Percentiles rank a stretch among this genome's conserved stretches.
These are phyloP conservation scores for Montipora sp. DNA, from an alignment of 64 coral and sea anemone genomes.

Conservation along the genomic window DNA sequence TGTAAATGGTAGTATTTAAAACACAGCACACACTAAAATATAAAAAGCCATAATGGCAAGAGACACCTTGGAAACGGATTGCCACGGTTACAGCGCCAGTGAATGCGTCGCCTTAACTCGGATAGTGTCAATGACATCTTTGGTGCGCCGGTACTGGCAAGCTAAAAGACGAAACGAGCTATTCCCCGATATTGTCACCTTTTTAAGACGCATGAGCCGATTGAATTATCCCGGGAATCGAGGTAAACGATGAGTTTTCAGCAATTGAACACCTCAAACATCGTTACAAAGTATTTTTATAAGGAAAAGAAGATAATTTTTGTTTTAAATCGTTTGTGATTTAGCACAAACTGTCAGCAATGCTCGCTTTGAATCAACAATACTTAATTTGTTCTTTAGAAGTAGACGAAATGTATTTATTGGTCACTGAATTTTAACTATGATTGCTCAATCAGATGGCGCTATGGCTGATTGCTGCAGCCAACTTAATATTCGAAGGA, in stretches of 20 bases:
- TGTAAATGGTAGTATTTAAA: background rate
- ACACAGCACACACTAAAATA: background rate
- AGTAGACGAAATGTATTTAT: background rate
- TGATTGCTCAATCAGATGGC: background rate
- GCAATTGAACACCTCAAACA: background rate
- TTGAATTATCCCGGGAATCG: background rate
- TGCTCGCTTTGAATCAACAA: background rate
- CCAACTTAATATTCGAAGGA: background rate
- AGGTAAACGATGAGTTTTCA: slow-evolving; percentile 18
- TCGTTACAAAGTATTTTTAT: background rate
- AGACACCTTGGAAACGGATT: slow-evolving; percentile 17
- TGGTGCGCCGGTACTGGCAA: background rate
- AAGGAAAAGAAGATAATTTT: background rate
- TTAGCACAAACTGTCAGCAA: background rate
- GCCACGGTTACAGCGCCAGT: background rate
- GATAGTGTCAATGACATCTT: background rate
- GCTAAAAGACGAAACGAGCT: background rate
- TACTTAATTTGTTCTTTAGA: background rate
- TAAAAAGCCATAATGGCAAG: background rate
- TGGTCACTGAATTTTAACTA: background rate
- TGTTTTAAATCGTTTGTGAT: background rate
- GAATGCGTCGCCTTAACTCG: background rate
- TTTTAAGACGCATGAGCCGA: background rate
- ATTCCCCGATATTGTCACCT: background rate
- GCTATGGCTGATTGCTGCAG: background rate